These are phyloP conservation scores for Solea senegalensis DNA, from an alignment of 2,113 vertebrate genomes.

Conservation along the genomic window DNA sequence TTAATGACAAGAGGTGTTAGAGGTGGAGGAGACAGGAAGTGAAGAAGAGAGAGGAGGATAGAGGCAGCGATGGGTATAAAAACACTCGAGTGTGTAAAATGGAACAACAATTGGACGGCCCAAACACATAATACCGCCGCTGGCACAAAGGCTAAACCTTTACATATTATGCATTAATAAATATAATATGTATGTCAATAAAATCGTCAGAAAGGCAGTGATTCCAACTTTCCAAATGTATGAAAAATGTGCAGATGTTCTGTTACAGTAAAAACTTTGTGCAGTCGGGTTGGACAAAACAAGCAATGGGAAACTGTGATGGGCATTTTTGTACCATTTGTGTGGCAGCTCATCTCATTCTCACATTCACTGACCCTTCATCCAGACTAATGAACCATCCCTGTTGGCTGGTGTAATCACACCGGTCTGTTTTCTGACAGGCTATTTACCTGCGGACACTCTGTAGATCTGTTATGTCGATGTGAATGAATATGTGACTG, in stretches of 20 bases:
- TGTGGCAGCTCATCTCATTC: slow-evolving; percentile 22
- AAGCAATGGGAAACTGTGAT: too few species aligned
- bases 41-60: slow-evolving; percentile 31
- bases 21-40: slow-evolving; percentile 45
- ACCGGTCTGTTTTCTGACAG: neutral
- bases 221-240: neutral
- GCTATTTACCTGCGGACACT: neutral
- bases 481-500: neutral
- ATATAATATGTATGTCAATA: too few species aligned
- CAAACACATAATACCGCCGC: too few species aligned
- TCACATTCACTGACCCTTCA: slow-evolving; percentile 13
- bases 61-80: slow-evolving; percentile 38
- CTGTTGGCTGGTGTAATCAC: too few species aligned
- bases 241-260: neutral
- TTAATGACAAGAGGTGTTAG: slow-evolving; percentile 69
- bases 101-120: too few species aligned
- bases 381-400: slow-evolving; percentile 20
- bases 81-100: neutral
- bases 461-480: neutral
- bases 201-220: too few species aligned
- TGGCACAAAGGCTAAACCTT: too few species aligned
- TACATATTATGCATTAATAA: too few species aligned
- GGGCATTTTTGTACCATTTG: neutral
- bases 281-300: too few species aligned
- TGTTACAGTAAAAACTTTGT: neutral